These are phyloP conservation scores for Mormyrus iriodes DNA, from an alignment of 2,113 vertebrate genomes.

Conservation along the genomic window DNA sequence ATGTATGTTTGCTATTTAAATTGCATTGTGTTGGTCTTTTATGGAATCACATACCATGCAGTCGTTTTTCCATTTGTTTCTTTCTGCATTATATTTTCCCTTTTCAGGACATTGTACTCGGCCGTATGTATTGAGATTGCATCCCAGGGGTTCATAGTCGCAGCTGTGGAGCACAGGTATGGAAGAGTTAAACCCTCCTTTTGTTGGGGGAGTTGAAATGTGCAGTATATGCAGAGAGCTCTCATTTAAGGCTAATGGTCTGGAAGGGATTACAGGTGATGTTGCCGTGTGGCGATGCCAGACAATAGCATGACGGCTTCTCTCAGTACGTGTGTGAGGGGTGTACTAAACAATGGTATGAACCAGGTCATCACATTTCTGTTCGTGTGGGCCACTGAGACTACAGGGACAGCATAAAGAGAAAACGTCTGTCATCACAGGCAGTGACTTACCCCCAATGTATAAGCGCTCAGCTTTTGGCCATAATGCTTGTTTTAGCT, in stretches of 20 bases:
- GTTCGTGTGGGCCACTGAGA: conserved; percentile 42
- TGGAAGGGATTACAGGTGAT: conserved; percentile 19
- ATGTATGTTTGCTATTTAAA: background rate
- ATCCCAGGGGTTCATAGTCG: conserved; percentile 88
- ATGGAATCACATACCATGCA: background rate
- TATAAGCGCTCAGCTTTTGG: background rate
- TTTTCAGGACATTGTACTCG: conserved; percentile 84
- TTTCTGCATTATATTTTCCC: background rate
- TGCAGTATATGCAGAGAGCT: background rate
- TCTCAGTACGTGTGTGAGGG: conserved; percentile 45
- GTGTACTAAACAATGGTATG: conserved; percentile 52
- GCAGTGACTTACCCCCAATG: background rate
- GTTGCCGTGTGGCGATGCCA: background rate
- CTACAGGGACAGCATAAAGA: conserved; percentile 51
- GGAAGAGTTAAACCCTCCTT: conserved; percentile 7
- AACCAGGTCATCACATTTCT: conserved; percentile 66
- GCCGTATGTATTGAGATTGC: conserved; percentile 85
- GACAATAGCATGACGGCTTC: conserved; percentile 39
- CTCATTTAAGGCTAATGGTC: background rate
- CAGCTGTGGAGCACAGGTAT: conserved; percentile 91
- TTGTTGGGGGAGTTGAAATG: background rate
- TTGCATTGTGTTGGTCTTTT: background rate
- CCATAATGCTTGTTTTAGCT: background rate
- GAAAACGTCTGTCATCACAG: conserved; percentile 4
- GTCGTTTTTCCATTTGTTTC: background rate